Base-by-base conservation (phyloP, 2,113 vertebrate genomes). In the Spea bombifrons region DNA sequence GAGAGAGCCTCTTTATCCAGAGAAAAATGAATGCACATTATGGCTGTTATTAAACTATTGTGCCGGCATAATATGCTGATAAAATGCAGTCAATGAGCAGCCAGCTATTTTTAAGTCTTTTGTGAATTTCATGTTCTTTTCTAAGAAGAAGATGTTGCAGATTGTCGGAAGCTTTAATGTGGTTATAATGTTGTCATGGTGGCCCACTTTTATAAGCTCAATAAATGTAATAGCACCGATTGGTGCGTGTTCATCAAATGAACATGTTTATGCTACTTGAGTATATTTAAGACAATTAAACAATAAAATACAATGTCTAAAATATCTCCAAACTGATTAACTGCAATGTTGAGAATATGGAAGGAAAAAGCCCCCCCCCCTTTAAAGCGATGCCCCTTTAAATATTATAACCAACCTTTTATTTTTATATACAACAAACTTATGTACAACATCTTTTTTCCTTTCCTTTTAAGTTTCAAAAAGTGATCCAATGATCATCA, bases 11-110 rank as follows among this genome's bases (percentile, higher is more conserved):
- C 78, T 80, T 80, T 80, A 80, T 80, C 71, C 78, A 59, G 52
- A 74, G 52, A 73, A 73, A 73, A 73, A 80, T 73, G 78, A 80
- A 80, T 71, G 66, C 78, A 80, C 78, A 80, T 80, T 80, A 80
- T 61, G 71, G 71, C 46, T 74, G 71, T 80, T 80, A 80, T 80
- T 80, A 80, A 80, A 80, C 78, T 80, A 74, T 80, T 80, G 78
- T 74, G 78, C 52, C 65, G 59, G 45, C 46, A 66, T 80, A 80
- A 80, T 80, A 67, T 73, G 71, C 78, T 73, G 78, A 80, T 80
- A 80, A 80, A 66, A 72, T 53, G 52, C 78, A 68, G 71, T 80
- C 78, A 74, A 80, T 80, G 78, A 80, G 78, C 78, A 80, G 71
- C 64, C 52, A 68, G 77, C 57, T 71, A 72, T 78, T 79, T 73